phyloP scores from a whole-genome alignment of 2,113 vertebrate genomes.

The Takifugu flavidus region DNA sequence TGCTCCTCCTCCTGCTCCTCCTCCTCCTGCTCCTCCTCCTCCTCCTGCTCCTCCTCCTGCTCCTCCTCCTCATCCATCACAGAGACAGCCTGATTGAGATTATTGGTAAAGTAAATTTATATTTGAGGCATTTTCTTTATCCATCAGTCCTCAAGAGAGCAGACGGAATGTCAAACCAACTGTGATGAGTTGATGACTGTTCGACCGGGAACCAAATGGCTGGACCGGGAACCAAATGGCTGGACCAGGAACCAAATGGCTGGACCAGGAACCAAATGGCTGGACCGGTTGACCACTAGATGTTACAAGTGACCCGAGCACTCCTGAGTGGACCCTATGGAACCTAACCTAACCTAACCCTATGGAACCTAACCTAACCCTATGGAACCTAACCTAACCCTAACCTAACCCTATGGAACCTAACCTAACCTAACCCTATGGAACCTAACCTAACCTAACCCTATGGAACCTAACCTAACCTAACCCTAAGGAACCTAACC shows the following conservation, averaged over 20 bases:
- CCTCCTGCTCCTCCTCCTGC: slow-evolving; percentile 33
- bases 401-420: too few relatives aligned
- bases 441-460: too few relatives aligned
- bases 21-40: slow-evolving; percentile 72
- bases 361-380: too few relatives aligned
- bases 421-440: too few relatives aligned
- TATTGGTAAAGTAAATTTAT: slow-evolving; percentile 35
- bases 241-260: neutral
- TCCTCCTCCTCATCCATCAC: slow-evolving; percentile 63
- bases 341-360: too few relatives aligned
- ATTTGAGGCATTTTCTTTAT: slow-evolving; percentile 34
- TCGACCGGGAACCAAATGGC: neutral
- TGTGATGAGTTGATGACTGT: slow-evolving; percentile 11
- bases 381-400: too few relatives aligned
- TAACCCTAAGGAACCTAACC: too few relatives aligned
- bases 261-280: neutral
- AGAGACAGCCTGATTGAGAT: slow-evolving; percentile 38
- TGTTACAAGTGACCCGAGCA: too few relatives aligned
- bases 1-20: slow-evolving; percentile 67
- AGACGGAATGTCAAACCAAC: slow-evolving; percentile 22
- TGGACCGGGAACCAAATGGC: neutral
- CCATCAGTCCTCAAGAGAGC: slow-evolving; percentile 20
- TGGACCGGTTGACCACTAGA: neutral
- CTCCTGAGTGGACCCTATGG: too few relatives aligned
- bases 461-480: too few relatives aligned